A percentile compares a stretch with the other conserved stretches of the same genome.
Conservation (phyloP, 2,888 invertebrate genomes). For the Epinotia nisella region DNA sequence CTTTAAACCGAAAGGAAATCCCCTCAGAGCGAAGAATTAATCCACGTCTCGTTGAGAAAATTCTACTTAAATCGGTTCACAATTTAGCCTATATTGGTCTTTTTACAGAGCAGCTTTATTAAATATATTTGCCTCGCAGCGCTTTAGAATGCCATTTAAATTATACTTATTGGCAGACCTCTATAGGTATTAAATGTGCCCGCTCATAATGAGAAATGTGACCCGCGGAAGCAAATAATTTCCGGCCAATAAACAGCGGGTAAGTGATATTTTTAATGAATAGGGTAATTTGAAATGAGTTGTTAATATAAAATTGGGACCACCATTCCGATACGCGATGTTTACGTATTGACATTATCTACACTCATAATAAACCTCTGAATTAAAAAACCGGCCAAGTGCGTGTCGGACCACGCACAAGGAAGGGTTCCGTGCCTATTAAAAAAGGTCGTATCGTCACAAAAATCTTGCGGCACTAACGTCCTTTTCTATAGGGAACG, state of each 20-base stretch:
- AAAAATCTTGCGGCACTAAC: too few relatives aligned
- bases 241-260: slow-evolving; percentile 10
- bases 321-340: too few relatives aligned
- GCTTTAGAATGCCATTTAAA: slow-evolving; percentile 4
- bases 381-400: too few relatives aligned
- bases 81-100: slow-evolving; percentile 53
- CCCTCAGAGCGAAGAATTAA: slow-evolving; percentile 57
- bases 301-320: too few relatives aligned
- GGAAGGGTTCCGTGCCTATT: too few relatives aligned
- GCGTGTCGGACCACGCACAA: too few relatives aligned
- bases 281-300: too few relatives aligned
- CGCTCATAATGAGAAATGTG: slow-evolving; percentile 26
- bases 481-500: too few relatives aligned
- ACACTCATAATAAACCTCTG: too few relatives aligned
- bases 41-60: slow-evolving; percentile 56
- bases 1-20: slow-evolving; percentile 58
- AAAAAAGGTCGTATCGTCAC: too few relatives aligned
- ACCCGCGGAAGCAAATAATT: slow-evolving; percentile 17
- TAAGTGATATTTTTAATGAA: neutral
- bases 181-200: slow-evolving; percentile 18
- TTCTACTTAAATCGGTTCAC: slow-evolving; percentile 54
- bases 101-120: slow-evolving; percentile 47
- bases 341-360: too few relatives aligned
- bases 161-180: slow-evolving; percentile 21
- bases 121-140: slow-evolving; percentile 38